Evolutionary conservation across 23 tunicate species (phyloP), one percentile per base, ranked within the genome.

Genomic region (Clavelina lepadiformis): DNA sequence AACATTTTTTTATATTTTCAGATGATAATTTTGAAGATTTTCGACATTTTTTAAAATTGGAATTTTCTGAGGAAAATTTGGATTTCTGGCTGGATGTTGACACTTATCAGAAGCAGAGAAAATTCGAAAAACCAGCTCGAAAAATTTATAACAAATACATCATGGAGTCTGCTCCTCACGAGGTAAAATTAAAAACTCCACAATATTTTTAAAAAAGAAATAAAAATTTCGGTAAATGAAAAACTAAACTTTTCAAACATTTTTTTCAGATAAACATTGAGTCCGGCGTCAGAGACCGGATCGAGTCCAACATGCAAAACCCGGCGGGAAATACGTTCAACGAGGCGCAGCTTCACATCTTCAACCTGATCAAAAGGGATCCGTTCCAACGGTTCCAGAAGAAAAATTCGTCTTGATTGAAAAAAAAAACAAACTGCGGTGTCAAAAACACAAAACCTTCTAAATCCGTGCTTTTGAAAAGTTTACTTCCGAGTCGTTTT

Each of bases 31-130:
- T n/a, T n/a, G n/a, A 44, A 11, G 15, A 11, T 44, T 61, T 61
- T 11, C 45, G 45, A 28, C n/a, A 61, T 3, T 61, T 61, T 33
- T 33, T 61, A 2, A 33, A 31, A 1, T n/a, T 35, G 2, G 67
- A 61, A 30, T 61, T 61, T 46, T 33, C 46, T 22, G 67, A 61
- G 24, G 67, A 61, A 23, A 61, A 61, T 22, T 31, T 61, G 67
- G 67, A 61, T 28, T 61, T 61, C 23, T 61, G 67, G 67, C 51
- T 61, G n/a, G 67, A 61, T 33, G 67, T 61, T 19, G 67, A 61
- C 5, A 27, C 13, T 2, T 61, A 61, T 46, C 34, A 61, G 21
- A n/a, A 61, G 15, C 20, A 31, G 45, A 61, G 35, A 27, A 61
- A 61, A 11, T 13, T 31, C 35, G 67, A 61, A 3, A 61, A 61